These are phyloP conservation scores for Rhodinocichla rosea DNA, from an alignment of 2,113 vertebrate genomes.

Conservation along the genomic window DNA sequence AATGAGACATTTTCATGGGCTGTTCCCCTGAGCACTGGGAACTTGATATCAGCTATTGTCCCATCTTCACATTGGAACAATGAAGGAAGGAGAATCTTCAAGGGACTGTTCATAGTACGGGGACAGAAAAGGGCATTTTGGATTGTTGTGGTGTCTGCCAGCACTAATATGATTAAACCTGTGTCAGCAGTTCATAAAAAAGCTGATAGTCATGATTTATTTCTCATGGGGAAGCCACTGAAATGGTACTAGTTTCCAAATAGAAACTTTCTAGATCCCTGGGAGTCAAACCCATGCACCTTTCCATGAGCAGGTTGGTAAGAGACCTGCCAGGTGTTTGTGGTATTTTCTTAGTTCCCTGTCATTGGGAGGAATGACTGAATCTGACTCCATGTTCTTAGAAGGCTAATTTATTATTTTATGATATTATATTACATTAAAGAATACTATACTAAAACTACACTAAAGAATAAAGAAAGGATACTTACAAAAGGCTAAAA, in stretches of 20 bases:
- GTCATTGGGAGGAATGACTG: too few relatives aligned
- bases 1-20: background rate
- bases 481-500: too few relatives aligned
- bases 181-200: background rate
- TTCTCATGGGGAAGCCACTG: background rate
- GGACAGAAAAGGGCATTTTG: background rate
- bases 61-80: background rate
- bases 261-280: background rate
- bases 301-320: background rate
- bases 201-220: background rate
- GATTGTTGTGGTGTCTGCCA: background rate
- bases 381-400: too few relatives aligned
- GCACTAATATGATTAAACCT: background rate
- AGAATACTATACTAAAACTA: too few relatives aligned
- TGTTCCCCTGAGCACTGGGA: background rate
- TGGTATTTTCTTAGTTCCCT: too few relatives aligned
- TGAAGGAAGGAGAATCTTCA: background rate
- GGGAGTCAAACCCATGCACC: background rate
- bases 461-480: too few relatives aligned
- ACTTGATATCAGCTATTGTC: background rate
- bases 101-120: background rate
- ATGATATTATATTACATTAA: too few relatives aligned
- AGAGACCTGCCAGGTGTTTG: rapidly evolving
- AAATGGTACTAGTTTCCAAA: background rate
- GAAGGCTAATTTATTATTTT: too few relatives aligned